A percentile compares a stretch with the other conserved stretches of the same genome.
These are phyloP conservation scores for Chrysochloris asiatica DNA, from an alignment of 2,113 vertebrate species.

Conservation along the genomic window DNA sequence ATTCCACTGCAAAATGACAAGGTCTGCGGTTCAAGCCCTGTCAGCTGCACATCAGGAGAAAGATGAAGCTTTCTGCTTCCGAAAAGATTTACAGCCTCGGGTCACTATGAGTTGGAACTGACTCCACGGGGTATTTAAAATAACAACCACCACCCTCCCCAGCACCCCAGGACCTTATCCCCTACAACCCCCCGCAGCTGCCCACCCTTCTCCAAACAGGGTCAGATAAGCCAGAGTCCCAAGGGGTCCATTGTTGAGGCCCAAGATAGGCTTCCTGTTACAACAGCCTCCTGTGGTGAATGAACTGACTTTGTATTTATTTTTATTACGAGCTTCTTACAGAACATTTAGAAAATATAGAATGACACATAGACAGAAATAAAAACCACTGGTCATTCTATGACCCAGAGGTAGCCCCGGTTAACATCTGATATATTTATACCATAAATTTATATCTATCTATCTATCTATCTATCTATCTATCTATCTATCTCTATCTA, in stretches of 20 bases:
- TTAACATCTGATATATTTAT: background rate
- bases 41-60: too few relatives aligned
- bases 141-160: background rate
- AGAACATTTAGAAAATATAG: background rate
- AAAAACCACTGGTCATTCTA: background rate
- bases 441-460: too few relatives aligned
- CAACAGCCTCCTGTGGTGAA: background rate
- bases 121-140: background rate
- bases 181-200: background rate
- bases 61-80: too few relatives aligned
- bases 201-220: background rate
- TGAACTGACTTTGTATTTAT: background rate
- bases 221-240: background rate
- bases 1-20: background rate
- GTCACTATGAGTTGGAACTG: too few relatives aligned
- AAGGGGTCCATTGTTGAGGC: background rate
- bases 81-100: too few relatives aligned
- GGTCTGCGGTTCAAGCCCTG: too few relatives aligned
- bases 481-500: too few relatives aligned
- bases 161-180: background rate
- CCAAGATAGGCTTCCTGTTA: background rate
- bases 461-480: too few relatives aligned
- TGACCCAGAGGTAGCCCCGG: background rate
- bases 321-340: background rate
- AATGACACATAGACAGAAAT: background rate